Evolutionary conservation across 2,888 invertebrate genomes (phyloP), one percentile per base, ranked within the genome.

Genomic region (Pherbina coryleti): DNA sequence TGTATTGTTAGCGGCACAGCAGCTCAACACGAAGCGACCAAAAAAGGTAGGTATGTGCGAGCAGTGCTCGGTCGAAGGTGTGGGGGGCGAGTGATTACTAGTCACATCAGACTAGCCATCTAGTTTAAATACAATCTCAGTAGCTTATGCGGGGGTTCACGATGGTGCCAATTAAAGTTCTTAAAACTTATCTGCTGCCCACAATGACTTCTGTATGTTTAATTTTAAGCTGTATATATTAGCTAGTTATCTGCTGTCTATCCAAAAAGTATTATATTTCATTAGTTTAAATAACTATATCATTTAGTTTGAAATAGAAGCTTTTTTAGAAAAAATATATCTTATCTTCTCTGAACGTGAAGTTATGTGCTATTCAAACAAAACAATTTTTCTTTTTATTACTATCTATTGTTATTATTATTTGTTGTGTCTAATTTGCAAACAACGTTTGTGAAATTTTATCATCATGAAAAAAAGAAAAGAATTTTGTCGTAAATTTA

Each of bases 1-100:
- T 44, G 82, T 81, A 37, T 67, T 82, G 78, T 66, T 83, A 49
- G 82, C 81, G 34, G 82, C 82, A 57, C 83, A 83, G 22, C 83
- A 84, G 78, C 72, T 83, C 74, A 79, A 71, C 71, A 49, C 76
- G 51, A 75, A 31, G 66, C 75, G 62, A 25, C 69, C 80, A n/a
- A 85, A 85, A 81, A 84, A 84, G 84, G 85, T 84, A 85, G 85
- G 85, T 84, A 66, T 75, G 25, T 28, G 44, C 11, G 60, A 37
- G 57, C 22, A 74, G 49, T 44, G 44, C 25, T 25, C 22, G n/a
- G 73, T 9, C 49, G 25, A 2, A n/a, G 11, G 0, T 49, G 49
- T 44, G 44, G 57, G 44, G 14, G 7, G n/a, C 3, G 7, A 55
- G 19, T 19, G 55, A 55, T 19, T 7, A n/a, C 11, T n/a, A 55